phyloP scores from a whole-genome alignment of 2,888 invertebrate species.

The Trichacis sp. region DNA sequence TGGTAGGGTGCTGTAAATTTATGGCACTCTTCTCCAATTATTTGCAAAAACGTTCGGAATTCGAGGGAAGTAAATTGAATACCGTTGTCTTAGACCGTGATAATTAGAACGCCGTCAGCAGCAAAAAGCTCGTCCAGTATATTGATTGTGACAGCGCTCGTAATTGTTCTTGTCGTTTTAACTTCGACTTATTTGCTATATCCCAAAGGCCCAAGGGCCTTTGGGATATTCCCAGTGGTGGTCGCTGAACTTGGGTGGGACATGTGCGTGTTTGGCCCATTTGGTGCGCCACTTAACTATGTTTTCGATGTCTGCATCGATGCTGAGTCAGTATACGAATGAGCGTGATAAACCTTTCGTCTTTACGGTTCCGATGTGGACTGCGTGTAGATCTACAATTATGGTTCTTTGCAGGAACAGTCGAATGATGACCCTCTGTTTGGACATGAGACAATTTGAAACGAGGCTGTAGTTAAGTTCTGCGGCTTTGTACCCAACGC shows the following conservation, averaged over 20 bases:
- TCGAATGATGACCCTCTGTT: slow-evolving; percentile 13
- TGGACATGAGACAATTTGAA: slow-evolving; percentile 8
- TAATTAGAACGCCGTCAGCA: slow-evolving; percentile 23
- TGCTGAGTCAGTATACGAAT: slow-evolving; percentile 23
- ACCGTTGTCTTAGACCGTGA: slow-evolving; percentile 33
- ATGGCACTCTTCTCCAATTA: slow-evolving; percentile 14
- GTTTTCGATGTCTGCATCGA: slow-evolving; percentile 23
- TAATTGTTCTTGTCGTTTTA: slow-evolving; percentile 10
- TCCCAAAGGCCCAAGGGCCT: slow-evolving; percentile 13
- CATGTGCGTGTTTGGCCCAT: slow-evolving; percentile 20
- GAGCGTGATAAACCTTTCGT: slow-evolving; percentile 18
- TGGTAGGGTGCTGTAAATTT: slow-evolving; percentile 25
- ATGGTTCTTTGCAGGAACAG: background rate
- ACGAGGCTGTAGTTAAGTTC: slow-evolving; percentile 7
- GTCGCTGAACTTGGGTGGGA: slow-evolving; percentile 14
- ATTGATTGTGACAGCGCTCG: slow-evolving; percentile 9
- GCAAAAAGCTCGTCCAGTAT: slow-evolving; percentile 28
- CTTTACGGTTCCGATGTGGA: slow-evolving; percentile 20
- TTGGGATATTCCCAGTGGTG: slow-evolving; percentile 26
- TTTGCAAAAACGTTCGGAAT: slow-evolving; percentile 22
- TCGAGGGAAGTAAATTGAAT: slow-evolving; percentile 31
- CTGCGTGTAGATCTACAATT: slow-evolving; percentile 11
- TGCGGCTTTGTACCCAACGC: slow-evolving; percentile 11
- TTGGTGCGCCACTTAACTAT: slow-evolving; percentile 16
- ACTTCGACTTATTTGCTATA: slow-evolving; percentile 28